These are phyloP conservation scores for Discoglossus pictus DNA, from an alignment of 2,797 vertebrate genomes.

Conservation along the genomic window DNA sequence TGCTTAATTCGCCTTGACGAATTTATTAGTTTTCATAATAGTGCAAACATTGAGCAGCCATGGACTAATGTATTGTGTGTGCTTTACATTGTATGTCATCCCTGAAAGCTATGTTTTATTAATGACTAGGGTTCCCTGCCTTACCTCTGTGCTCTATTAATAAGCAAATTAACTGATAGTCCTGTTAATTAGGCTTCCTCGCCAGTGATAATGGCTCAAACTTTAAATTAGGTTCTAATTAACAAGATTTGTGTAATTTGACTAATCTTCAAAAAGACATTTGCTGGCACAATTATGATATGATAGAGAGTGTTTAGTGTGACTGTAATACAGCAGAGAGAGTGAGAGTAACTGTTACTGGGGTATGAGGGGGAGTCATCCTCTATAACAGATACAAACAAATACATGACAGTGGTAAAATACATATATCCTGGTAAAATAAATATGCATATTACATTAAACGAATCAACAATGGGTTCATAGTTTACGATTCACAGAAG, in stretches of 20 bases:
- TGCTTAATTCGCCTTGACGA: slow-evolving; percentile 81
- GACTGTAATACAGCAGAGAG: slow-evolving; percentile 63
- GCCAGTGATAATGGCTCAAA: slow-evolving; percentile 86
- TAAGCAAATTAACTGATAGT: slow-evolving; percentile 84
- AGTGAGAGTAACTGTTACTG: too few relatives aligned
- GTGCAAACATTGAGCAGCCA: slow-evolving; percentile 70
- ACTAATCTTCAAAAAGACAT: slow-evolving; percentile 80
- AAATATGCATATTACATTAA: background rate
- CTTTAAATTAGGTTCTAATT: slow-evolving; percentile 90
- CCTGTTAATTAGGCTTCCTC: slow-evolving; percentile 85
- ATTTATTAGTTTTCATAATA: slow-evolving; percentile 84
- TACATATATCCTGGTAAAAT: slow-evolving; percentile 1
- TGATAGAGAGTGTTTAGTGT: slow-evolving; percentile 69
- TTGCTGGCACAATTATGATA: slow-evolving; percentile 75
- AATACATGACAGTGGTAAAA: too few relatives aligned
- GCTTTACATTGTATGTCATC: slow-evolving; percentile 74
- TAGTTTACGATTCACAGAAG: too few relatives aligned
- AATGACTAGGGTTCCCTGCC: too few relatives aligned
- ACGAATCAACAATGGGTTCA: too few relatives aligned
- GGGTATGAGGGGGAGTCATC: too few relatives aligned
- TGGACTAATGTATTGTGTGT: slow-evolving; percentile 74
- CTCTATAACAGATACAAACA: too few relatives aligned
- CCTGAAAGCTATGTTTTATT: slow-evolving; percentile 77
- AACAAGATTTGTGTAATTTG: slow-evolving; percentile 86
- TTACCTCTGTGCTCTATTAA: slow-evolving; percentile 72